Conservation (phyloP, 2,797 vertebrate species). For the Euthynnus affinis region DNA sequence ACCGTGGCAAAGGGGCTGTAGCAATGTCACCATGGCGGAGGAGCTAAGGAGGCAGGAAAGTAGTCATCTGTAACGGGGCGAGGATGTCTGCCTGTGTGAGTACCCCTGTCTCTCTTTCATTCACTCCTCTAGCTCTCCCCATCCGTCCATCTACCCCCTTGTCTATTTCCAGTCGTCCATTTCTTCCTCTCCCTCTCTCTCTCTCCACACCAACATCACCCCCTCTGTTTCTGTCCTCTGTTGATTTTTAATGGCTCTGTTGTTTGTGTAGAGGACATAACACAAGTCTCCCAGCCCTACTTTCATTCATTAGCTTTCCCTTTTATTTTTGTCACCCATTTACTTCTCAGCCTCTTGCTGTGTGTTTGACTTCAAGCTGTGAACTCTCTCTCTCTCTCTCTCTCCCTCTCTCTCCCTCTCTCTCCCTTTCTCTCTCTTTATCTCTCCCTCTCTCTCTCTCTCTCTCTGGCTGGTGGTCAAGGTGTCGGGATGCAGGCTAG, state of each 20-base stretch:
- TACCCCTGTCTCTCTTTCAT: conserved; percentile 61
- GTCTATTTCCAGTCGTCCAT: conserved; percentile 29
- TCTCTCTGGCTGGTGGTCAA: conserved; percentile 42
- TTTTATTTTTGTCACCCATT: conserved; percentile 42
- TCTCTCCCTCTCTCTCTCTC: conserved; percentile 12
- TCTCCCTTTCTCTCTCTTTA: conserved; percentile 1
- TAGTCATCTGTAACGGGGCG: conserved; percentile 60
- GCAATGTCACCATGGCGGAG: conserved; percentile 69
- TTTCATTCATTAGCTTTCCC: conserved; percentile 44
- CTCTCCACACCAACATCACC: neutral
- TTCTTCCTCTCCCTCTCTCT: neutral
- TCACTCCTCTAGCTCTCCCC: conserved; percentile 25
- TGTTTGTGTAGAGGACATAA: conserved; percentile 26
- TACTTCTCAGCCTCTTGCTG: conserved; percentile 41
- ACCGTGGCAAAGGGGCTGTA: conserved; percentile 55
- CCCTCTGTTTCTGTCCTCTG: conserved; percentile 2
- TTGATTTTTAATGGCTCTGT: conserved; percentile 23
- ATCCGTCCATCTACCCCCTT: conserved; percentile 23
- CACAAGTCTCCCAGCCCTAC: conserved; percentile 19
- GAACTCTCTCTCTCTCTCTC: conserved; percentile 14
- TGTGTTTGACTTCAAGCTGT: conserved; percentile 60
- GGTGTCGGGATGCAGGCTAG: conserved; percentile 48
- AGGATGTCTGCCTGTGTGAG: conserved; percentile 81
- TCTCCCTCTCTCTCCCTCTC: neutral
- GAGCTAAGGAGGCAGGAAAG: conserved; percentile 72